phyloP scores from a whole-genome alignment of 2,797 vertebrate genomes.

The Melanotaenia parkinsoni region DNA sequence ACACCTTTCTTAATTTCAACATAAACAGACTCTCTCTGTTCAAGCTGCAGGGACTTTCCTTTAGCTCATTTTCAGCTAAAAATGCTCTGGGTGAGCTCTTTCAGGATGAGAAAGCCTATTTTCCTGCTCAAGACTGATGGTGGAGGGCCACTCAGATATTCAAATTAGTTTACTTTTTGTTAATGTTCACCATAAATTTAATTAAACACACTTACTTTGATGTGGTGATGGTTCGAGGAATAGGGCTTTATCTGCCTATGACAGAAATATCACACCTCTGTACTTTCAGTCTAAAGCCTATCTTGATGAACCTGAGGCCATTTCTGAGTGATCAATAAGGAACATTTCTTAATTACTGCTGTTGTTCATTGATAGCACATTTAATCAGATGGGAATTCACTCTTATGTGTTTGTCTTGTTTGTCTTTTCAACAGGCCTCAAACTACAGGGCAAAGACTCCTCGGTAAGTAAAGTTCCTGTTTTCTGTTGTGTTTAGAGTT shows the following conservation, averaged over 20 bases:
- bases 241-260: neutral
- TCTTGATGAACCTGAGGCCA: neutral
- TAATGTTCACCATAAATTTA: neutral
- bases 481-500: neutral
- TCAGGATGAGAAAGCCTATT: neutral
- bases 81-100: conserved; percentile 2
- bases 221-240: neutral
- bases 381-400: neutral
- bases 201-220: neutral
- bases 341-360: neutral
- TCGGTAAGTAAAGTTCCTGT: conserved; percentile 40
- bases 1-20: neutral
- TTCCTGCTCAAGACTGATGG: neutral
- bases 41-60: conserved; percentile 48
- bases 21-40: neutral
- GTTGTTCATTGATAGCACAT: neutral
- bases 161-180: neutral
- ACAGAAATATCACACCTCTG: neutral
- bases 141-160: neutral
- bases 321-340: neutral
- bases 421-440: conserved; percentile 48
- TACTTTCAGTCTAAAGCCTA: neutral
- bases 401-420: conserved; percentile 1
- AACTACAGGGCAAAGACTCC: rapidly evolving
- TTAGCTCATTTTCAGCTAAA: neutral